A percentile compares a stretch with the other conserved stretches of the same genome.
phyloP scores from a whole-genome alignment of 2,797 vertebrate species.

The Pterois miles region DNA sequence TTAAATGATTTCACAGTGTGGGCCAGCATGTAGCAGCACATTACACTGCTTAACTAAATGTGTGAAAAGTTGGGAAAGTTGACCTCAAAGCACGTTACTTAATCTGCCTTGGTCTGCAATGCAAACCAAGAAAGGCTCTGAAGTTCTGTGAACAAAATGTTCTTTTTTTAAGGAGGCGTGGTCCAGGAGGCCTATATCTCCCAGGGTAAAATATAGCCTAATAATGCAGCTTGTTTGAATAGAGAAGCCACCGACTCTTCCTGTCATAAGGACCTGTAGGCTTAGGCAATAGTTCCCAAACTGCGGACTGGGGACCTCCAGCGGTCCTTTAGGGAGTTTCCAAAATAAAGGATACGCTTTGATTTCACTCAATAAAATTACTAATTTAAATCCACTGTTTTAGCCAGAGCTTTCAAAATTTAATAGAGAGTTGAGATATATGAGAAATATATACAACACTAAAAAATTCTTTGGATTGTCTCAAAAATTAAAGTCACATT shows the following conservation, averaged over 20 bases:
- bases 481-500: neutral
- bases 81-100: constrained; percentile 72
- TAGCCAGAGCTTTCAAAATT: neutral
- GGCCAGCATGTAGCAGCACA: neutral
- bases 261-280: constrained; percentile 35
- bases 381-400: neutral
- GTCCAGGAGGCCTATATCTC: constrained; percentile 65
- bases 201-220: constrained; percentile 34
- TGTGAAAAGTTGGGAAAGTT: constrained; percentile 59
- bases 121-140: constrained; percentile 74
- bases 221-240: constrained; percentile 52
- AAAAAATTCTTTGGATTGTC: neutral
- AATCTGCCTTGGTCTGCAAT: constrained; percentile 67
- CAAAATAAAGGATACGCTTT: constrained; percentile 2
- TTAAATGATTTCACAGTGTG: neutral
- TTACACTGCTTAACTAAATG: constrained; percentile 28
- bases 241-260: constrained; percentile 39
- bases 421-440: neutral
- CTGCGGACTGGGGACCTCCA: constrained; percentile 20
- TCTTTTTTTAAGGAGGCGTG: constrained; percentile 77
- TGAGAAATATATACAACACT: neutral
- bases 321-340: constrained; percentile 7
- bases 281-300: constrained; percentile 4
- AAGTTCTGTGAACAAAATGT: constrained; percentile 83
- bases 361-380: neutral